Evolutionary conservation across 1,140 invertebrate genomes (phyloP), one percentile per base, ranked within the genome.

Genomic region (Araneus ventricosus): DNA sequence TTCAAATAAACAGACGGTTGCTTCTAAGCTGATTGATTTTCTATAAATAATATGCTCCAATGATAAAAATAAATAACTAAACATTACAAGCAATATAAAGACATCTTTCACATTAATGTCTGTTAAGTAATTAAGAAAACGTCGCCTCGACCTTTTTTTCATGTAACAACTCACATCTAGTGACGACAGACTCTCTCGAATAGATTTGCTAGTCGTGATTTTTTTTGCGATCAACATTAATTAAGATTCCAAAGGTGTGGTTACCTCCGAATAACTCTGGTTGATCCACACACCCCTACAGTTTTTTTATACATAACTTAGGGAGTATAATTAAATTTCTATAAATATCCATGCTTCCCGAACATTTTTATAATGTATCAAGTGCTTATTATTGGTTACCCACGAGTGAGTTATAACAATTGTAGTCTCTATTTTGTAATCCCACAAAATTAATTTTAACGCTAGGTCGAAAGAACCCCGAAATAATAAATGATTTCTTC

Each of bases 401-500:
- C 59, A n/a, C 34, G 90, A 52, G 39, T 92, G 57, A 82, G 90
- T 86, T 92, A 86, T 92, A 92, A 92, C 61, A 84, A 91, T 84
- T 59, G 80, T 91, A 61, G 90, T 52, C 90, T 86, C 41, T 92
- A 86, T 92, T 92, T 92, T 92, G 61, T 86, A 86, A 86, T 92
- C 90, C 80, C 37, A 82, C 39, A 92, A 92, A 92, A 92, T 86
- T 92, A 86, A 92, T 92, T 92, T 86, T 52, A 67, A 82, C 82
- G 41, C 59, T 86, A 86, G 59, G 27, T 45, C 70, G 57, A 17
- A 30, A 34, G 79, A 82, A 30, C 89, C 63, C 37, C n/a, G 30
- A 82, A 90, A 86, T 92, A 86, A 92, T 86, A 92, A 92, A 92
- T 92, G 90, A 92, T 86, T 92, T 92, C 63, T 86, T 86, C 61